Conservation (phyloP, 2,797 vertebrate species). For the Nasua narica region DNA sequence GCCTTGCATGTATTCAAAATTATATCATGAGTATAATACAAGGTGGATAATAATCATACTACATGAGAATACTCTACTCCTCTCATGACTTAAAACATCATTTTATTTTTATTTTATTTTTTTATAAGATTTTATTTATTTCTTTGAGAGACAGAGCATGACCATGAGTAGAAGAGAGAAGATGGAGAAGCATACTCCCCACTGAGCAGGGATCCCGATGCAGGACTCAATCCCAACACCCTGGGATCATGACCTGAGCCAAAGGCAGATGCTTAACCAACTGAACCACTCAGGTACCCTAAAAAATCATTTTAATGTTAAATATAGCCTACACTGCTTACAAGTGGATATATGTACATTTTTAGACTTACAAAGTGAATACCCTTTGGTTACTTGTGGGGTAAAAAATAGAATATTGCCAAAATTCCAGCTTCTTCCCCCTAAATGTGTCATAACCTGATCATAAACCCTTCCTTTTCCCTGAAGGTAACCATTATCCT, state of each 20-base stretch:
- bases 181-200: no score
- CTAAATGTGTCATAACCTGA: background rate
- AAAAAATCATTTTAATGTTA: background rate
- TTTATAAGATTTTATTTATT: no score
- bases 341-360: background rate
- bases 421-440: background rate
- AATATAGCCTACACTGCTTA: background rate
- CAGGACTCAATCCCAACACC: no score
- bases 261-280: no score
- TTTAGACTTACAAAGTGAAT: background rate
- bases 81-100: background rate
- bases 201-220: no score
- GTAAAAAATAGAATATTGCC: background rate
- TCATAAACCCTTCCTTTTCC: background rate
- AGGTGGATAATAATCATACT: background rate
- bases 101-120: background rate
- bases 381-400: background rate
- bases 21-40: no score
- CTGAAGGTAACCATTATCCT: background rate
- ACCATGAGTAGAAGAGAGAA: no score
- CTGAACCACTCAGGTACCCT: no score
- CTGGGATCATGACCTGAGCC: no score
- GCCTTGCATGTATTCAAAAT: background rate
- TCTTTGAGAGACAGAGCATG: no score
- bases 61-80: background rate